Base-by-base conservation (phyloP, 2,113 vertebrate species). In the Microtus oregoni region DNA sequence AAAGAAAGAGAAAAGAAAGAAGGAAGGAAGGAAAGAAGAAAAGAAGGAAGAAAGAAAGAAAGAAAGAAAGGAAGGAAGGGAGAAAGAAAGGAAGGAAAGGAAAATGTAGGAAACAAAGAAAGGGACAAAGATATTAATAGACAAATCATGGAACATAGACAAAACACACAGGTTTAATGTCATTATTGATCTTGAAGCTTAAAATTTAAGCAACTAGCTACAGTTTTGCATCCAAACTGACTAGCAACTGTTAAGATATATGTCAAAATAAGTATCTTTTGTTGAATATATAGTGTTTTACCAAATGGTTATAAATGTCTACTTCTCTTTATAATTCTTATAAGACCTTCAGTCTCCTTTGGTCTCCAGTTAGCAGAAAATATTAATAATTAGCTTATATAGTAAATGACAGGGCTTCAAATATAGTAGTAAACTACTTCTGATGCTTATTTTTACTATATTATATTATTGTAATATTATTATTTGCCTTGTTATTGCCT, bases 151-250 rank as follows among this genome's bases (percentile, higher is more conserved):
- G 41, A 70, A 83, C 10, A 82, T 13, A 87, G 70, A 77, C 2
- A 75, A 75, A 75, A 83, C 67, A 93, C 61, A 17, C 10, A 35
- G 44, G 5, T 63, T 91, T 68, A 32, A 68, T 94, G 58, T 58
- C 41, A 70, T 38, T 85, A 73, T 95, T 79, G 50, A 93, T 85
- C 41, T 76, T 28, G 9, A 94, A 65, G 12, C 32, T 91, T 50
- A 7, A 94, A 73, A 86, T 87, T 85, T 58, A 95, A 91, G 78
- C 17, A 52, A 30, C 10, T 79, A 83, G 20, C 3, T 79, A 35
- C 8, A 44, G 14, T 55, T 86, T 94, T 93, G 63, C 35, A 63
- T 30, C 38, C 19, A 67, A 83, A 58, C 58, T 63, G 38, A 86
- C 10, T 73, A 72, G 32, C 10, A 58, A 44, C 19, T 78, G 28